Base-by-base conservation (phyloP, 2,888 invertebrate genomes). In the Acanthosoma haemorrhoidale region DNA sequence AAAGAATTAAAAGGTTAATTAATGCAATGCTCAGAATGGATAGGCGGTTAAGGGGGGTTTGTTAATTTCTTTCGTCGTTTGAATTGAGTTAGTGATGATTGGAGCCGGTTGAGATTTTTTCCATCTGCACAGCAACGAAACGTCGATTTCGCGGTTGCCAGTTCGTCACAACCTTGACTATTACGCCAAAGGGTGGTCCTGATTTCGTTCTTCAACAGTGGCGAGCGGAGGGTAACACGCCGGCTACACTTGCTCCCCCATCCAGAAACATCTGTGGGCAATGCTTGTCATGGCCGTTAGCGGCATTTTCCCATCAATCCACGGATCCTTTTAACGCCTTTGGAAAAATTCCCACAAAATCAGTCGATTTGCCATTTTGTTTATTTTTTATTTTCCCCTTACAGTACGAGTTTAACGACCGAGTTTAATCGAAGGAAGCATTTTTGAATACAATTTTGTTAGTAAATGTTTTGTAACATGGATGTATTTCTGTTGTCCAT, bases 81-180 rank as follows among this genome's bases (percentile, higher is more conserved):
- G 51, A 51, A 51, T 51, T n/a, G 25, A 51, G 29, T 51, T 51
- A 51, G 25, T n/a, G 51, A 51, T n/a, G 25, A 51, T 51, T 51
- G 1, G 51, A n/a, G n/a, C 6, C 51, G 11, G 5, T 6, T n/a
- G 25, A 25, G 21, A 25, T 51, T 51, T 2, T 25, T 25, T n/a
- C 51, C 25, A 51, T 6, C 21, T n/a, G 25, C 1, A 25, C 25
- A n/a, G 25, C 51, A 25, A 51, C 51, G 51, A 51, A 51, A 51
- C 51, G n/a, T 51, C 51, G n/a, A 51, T 51, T 51, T 51, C 51
- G n/a, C 29, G 51, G 25, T n/a, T 25, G 29, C 6, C 13, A n/a
- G 25, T 25, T n/a, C 51, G 51, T 25, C 25, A 3, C 51, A 51
- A 51, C 51, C 51, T 51, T 25, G 51, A 25, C 25, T 21, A 25